Percentiles rank a stretch among this genome's conserved stretches.
phyloP scores from a whole-genome alignment of 1,140 invertebrate genomes.

The Drosophila orena region DNA sequence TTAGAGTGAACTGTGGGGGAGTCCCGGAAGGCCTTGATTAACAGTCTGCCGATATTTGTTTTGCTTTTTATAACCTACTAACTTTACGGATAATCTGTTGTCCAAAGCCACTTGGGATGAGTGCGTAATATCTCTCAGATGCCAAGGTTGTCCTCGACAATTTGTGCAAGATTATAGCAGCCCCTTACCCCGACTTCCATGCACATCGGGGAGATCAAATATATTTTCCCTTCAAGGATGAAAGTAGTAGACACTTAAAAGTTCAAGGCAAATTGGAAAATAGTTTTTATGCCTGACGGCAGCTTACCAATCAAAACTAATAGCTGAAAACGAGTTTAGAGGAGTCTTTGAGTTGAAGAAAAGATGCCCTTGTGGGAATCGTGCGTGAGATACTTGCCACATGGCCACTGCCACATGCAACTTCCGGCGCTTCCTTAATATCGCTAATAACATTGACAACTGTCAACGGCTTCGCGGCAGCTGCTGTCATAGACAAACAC shows the following conservation, averaged over 20 bases:
- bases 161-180: too few species aligned
- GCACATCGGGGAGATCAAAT: too few species aligned
- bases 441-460: constrained; percentile 75
- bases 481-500: constrained; percentile 55
- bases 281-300: too few species aligned
- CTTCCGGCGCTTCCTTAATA: constrained; percentile 19
- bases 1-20: constrained; percentile 27
- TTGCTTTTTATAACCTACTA: background rate
- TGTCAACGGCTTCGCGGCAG: constrained; percentile 64
- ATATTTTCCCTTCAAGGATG: too few species aligned
- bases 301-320: too few species aligned
- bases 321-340: too few species aligned
- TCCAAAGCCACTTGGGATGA: background rate
- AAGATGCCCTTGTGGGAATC: background rate
- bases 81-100: constrained; percentile 2
- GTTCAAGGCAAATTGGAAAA: too few species aligned
- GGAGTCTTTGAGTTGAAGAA: too few species aligned
- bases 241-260: too few species aligned
- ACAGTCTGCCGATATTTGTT: background rate
- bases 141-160: too few species aligned
- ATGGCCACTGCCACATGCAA: background rate
- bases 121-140: background rate
- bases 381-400: constrained; percentile 29
- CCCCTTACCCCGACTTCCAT: too few species aligned
- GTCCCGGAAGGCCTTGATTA: background rate